Evolutionary conservation across 2,797 vertebrate species (phyloP).

Genomic region (Acomys russatus): DNA sequence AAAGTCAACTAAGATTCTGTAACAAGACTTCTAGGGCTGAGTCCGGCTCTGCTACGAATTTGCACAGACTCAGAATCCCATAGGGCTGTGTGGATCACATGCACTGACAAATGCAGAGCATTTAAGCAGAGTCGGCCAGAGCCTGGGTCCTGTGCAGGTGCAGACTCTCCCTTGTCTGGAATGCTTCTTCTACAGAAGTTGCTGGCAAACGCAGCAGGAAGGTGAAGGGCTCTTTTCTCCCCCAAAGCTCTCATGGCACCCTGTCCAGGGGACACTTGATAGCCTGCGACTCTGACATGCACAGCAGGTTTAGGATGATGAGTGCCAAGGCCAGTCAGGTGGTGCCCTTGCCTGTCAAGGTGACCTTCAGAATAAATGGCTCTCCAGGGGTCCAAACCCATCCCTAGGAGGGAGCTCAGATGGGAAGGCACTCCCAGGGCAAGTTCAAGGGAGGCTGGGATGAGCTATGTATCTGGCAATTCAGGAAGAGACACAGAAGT

Average conservation of each 20-base stretch:
- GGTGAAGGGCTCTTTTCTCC: not conserved
- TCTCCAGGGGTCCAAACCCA: not conserved
- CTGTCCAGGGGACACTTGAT: not conserved
- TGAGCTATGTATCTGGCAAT: not conserved
- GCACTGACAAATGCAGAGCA: not conserved
- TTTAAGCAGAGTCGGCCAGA: slow-evolving; percentile 10
- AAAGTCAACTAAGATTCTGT: not conserved
- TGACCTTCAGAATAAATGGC: slow-evolving; percentile 10
- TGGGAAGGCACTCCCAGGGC: not conserved
- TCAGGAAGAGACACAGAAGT: slow-evolving; percentile 37
- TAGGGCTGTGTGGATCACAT: not conserved
- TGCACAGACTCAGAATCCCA: not conserved
- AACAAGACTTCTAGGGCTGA: not conserved
- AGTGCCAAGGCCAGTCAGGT: not conserved
- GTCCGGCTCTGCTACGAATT: not conserved
- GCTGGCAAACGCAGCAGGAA: slow-evolving; percentile 11
- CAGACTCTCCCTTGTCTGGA: not conserved
- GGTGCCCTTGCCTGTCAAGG: not conserved
- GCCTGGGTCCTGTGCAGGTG: not conserved
- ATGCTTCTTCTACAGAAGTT: not conserved
- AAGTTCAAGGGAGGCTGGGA: not conserved
- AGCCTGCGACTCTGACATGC: not conserved
- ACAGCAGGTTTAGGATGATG: not conserved
- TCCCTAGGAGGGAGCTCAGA: not conserved
- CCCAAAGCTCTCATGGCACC: not conserved